Percentiles rank a stretch among this genome's conserved stretches.
phyloP scores from a whole-genome alignment of 2,888 invertebrate species.

The Plutella xylostella region DNA sequence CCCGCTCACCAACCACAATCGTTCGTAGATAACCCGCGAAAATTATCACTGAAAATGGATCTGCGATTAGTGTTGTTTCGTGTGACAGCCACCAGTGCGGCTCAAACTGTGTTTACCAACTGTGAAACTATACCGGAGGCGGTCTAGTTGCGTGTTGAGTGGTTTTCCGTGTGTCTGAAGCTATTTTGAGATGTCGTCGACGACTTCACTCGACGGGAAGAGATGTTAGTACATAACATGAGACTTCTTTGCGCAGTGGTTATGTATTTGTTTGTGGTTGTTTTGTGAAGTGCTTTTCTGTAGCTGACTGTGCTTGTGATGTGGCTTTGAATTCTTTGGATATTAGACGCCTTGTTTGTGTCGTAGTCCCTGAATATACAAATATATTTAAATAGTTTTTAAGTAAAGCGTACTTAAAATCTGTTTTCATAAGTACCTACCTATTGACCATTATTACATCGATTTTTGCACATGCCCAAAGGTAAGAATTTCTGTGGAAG shows the following conservation, averaged over 20 bases:
- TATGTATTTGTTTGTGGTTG: neutral
- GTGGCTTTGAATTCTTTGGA: too few species aligned
- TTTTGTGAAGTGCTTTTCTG: too few species aligned
- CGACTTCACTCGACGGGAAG: slow-evolving; percentile 44
- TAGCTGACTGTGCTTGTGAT: too few species aligned
- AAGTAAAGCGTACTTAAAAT: too few species aligned
- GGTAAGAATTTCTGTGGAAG: too few species aligned
- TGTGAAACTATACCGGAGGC: slow-evolving; percentile 42
- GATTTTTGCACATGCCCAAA: too few species aligned
- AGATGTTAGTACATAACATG: slow-evolving; percentile 49
- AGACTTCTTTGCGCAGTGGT: neutral
- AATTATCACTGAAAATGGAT: slow-evolving; percentile 65
- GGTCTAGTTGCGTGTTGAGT: slow-evolving; percentile 36
- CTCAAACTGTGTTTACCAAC: slow-evolving; percentile 44
- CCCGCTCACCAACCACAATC: slow-evolving; percentile 45
- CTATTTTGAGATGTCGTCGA: slow-evolving; percentile 57
- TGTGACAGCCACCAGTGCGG: slow-evolving; percentile 34
- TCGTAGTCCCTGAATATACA: too few species aligned
- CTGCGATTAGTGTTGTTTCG: slow-evolving; percentile 49
- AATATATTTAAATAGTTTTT: too few species aligned
- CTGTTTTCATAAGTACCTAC: too few species aligned
- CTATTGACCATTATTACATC: too few species aligned
- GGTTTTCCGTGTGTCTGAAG: slow-evolving; percentile 20
- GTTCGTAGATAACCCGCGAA: slow-evolving; percentile 29
- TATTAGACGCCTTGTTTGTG: too few species aligned